A percentile compares a stretch with the other conserved stretches of the same genome.
Evolutionary conservation across 92 coral and sea anemone species (phyloP).

Genomic region (Desmophyllum pertusum): DNA sequence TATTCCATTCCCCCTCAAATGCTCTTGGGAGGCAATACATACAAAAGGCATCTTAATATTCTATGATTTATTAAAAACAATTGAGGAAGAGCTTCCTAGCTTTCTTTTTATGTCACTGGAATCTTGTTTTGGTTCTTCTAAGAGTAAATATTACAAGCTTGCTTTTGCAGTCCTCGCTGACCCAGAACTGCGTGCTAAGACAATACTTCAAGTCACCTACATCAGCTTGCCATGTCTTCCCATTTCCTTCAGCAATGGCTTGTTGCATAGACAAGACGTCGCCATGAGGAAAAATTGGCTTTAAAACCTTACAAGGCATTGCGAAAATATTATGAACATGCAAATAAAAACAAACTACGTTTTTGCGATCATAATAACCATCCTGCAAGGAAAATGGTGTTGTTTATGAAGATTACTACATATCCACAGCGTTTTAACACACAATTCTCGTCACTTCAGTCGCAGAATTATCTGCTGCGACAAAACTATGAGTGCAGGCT

Average conservation of each 20-base stretch:
- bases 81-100: not conserved
- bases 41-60: not conserved
- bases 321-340: slow-evolving; percentile 4
- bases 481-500: not conserved
- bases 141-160: not conserved
- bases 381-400: not conserved
- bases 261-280: not conserved
- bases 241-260: not conserved
- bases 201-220: not conserved
- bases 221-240: not conserved
- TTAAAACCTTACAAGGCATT: not conserved
- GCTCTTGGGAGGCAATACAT: not conserved
- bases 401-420: not conserved
- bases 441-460: not conserved
- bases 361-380: slow-evolving; percentile 23
- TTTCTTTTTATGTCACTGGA: not conserved
- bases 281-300: slow-evolving; percentile 8
- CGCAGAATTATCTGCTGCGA: not conserved
- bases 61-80: not conserved
- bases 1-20: not conserved
- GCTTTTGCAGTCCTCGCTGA: not conserved
- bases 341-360: slow-evolving; percentile 21
- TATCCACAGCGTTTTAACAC: not conserved
- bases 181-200: not conserved
- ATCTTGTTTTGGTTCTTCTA: slow-evolving; percentile 4